Conservation (phyloP, 2,113 vertebrate species). For the Neogobius melanostomus region DNA sequence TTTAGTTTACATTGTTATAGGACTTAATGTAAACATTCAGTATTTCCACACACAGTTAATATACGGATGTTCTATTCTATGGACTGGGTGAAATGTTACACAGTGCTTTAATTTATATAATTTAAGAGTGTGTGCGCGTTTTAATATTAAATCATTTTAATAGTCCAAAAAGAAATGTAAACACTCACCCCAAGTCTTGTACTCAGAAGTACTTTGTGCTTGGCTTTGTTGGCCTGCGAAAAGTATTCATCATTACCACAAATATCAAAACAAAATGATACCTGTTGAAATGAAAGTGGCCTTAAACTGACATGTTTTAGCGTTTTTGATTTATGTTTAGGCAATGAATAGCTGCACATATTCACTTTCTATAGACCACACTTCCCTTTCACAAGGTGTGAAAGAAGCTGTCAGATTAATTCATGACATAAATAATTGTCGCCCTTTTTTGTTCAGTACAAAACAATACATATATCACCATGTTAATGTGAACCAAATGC, state of each 20-base stretch:
- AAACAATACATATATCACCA: conserved; percentile 13
- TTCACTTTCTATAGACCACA: conserved; percentile 8
- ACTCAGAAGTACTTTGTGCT: conserved; percentile 89
- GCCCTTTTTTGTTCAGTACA: conserved; percentile 2
- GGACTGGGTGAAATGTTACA: too few relatives aligned
- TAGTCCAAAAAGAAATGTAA: neutral
- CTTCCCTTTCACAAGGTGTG: neutral
- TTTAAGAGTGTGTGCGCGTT: too few relatives aligned
- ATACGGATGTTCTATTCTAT: too few relatives aligned
- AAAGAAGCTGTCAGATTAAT: conserved; percentile 6
- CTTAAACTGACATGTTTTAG: neutral
- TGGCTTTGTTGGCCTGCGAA: conserved; percentile 89
- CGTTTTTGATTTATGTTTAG: neutral
- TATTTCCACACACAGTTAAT: too few relatives aligned
- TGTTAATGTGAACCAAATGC: conserved; percentile 14
- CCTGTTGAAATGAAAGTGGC: neutral
- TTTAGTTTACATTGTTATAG: too few relatives aligned
- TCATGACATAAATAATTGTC: conserved; percentile 6
- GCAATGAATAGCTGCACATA: neutral
- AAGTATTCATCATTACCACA: neutral
- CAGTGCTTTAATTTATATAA: too few relatives aligned
- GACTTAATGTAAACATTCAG: too few relatives aligned
- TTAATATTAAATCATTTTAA: neutral
- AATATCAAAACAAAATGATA: neutral
- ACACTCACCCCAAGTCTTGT: conserved; percentile 90